These are phyloP conservation scores for Tachyglossus aculeatus DNA, from an alignment of 2,797 vertebrate species.

Conservation along the genomic window DNA sequence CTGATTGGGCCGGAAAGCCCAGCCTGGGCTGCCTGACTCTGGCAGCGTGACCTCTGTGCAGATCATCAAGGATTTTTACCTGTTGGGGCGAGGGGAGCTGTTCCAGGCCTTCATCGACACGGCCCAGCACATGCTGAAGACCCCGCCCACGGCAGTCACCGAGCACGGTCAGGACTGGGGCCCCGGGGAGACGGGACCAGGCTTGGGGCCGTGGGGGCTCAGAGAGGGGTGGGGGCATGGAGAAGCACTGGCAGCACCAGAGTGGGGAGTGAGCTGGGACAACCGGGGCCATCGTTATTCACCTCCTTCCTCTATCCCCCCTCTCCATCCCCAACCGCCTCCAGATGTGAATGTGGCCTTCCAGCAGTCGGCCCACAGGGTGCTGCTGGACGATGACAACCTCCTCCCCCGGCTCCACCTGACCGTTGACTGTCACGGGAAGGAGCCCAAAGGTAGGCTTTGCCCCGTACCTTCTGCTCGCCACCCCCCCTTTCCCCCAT, in stretches of 20 bases:
- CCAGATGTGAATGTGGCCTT: constrained; percentile 97
- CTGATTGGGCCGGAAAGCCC: no score
- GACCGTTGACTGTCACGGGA: constrained; percentile 93
- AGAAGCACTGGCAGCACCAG: background rate
- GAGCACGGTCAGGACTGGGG: constrained; percentile 95
- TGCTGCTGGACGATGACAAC: constrained; percentile 95
- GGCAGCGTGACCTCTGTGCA: no score
- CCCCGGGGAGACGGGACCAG: no score
- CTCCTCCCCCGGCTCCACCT: constrained; percentile 94
- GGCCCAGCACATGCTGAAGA: constrained; percentile 96
- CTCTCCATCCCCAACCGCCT: constrained; percentile 3
- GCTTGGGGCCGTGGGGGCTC: background rate
- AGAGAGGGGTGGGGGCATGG: background rate
- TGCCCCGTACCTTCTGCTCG: background rate
- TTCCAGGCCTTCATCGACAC: constrained; percentile 98
- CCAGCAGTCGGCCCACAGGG: constrained; percentile 96
- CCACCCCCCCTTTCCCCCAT: no score
- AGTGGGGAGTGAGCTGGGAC: accelerated
- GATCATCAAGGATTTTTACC: constrained; percentile 98
- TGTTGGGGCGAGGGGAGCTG: constrained; percentile 95
- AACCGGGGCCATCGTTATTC: background rate
- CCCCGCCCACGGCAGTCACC: constrained; percentile 92
- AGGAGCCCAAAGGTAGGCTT: constrained; percentile 89
- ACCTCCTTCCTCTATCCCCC: background rate
- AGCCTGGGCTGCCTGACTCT: no score